These are phyloP conservation scores for Cremastinae sp. DNA, from an alignment of 2,888 invertebrate genomes.

Conservation along the genomic window DNA sequence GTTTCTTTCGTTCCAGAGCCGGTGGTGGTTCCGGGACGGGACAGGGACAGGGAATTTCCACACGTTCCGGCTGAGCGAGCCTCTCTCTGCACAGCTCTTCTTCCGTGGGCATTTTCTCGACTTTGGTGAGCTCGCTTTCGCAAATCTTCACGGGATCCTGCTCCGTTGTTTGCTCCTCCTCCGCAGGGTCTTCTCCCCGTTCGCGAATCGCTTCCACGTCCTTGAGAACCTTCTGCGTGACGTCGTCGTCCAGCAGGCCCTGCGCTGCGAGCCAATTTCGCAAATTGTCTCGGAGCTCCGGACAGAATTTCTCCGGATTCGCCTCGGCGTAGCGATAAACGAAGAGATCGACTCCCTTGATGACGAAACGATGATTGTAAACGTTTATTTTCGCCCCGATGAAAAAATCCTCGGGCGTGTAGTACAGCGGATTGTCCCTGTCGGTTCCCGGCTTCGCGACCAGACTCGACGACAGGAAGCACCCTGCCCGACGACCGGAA, in stretches of 20 bases:
- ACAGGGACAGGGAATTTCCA: neutral
- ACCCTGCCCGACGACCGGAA: conserved; percentile 87
- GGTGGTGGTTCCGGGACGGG: neutral
- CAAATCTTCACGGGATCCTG: conserved; percentile 23
- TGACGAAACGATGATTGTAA: conserved; percentile 88
- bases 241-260: conserved; percentile 39
- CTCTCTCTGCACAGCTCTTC: conserved; percentile 22
- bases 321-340: conserved; percentile 90
- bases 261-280: conserved; percentile 85
- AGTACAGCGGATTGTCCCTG: conserved; percentile 88
- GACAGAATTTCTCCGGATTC: conserved; percentile 87
- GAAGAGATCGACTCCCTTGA: conserved; percentile 89
- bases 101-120: neutral
- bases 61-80: neutral
- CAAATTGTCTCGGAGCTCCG: conserved; percentile 85
- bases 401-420: conserved; percentile 89
- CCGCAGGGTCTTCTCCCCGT: neutral
- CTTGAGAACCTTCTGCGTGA: conserved; percentile 10
- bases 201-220: neutral
- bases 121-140: conserved; percentile 14
- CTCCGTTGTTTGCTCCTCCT: neutral
- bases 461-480: conserved; percentile 86
- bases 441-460: conserved; percentile 87
- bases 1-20: conserved; percentile 47
- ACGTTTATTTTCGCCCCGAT: conserved; percentile 89